Base-by-base conservation (phyloP, 2,113 vertebrate genomes). In the Lepus americanus region DNA sequence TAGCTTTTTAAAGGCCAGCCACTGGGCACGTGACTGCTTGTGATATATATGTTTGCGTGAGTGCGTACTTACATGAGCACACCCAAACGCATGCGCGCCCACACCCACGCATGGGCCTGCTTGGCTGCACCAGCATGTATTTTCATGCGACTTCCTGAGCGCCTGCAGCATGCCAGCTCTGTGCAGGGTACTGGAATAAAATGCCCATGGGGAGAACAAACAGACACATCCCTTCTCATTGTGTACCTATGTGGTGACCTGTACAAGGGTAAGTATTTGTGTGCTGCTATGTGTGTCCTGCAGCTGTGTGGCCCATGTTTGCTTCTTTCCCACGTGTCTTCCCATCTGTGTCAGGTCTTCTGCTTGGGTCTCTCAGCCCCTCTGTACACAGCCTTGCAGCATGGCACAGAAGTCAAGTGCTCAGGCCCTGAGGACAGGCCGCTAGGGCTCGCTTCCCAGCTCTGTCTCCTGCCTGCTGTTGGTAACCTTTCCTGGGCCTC, bases 11-110 rank as follows among this genome's bases (percentile, higher is more conserved):
- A 78, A 86, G 94, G 59, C 53, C 44, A 29, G 44, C 36, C 61
- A 87, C 36, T 0, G 0, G 25, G 0, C 16, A 19, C 11, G 8
- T 51, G 63, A 44, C 64, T 44, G 19, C 39, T n/a, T 2, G 1
- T n/a, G 36, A 0, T 6, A 7, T 12, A 11, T 64, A 14, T 59
- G 23, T 88, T 51, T 39, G 61, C 51, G 22, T 44, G 51, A 6
- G 61, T 61, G 9, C 31, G 0, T 49, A 12, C 66, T 83, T 70
- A 44, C 0, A 9, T 23, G 36, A 39, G 49, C 27, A 20, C 16
- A 36, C 23, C 33, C 3, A 67, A 9, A 51, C 12, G 22, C 23
- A n/a, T 80, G 55, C 67, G 7, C 27, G 22, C 19, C 53, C 23
- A 72, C 29, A 74, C 12, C 22, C 19, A 17, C 9, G 25, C 25